Evolutionary conservation across 2,888 invertebrate genomes (phyloP).

Genomic region (Plagodis pulveraria): DNA sequence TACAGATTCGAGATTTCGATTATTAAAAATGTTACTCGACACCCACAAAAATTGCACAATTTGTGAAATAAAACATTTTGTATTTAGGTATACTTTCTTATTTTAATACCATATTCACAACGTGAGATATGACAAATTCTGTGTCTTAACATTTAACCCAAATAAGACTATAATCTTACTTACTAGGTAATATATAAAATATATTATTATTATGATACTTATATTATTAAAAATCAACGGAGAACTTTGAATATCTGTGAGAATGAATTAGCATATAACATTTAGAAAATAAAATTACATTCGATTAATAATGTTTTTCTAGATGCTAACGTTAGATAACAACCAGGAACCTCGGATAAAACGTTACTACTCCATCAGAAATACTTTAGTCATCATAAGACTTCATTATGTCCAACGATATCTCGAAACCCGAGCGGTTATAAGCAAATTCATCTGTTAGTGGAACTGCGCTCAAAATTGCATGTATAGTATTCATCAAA

Average conservation of each 20-base stretch:
- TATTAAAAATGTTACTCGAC: too few relatives aligned
- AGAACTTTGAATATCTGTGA: conserved; percentile 13
- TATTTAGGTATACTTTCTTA: conserved; percentile 35
- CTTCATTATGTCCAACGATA: too few relatives aligned
- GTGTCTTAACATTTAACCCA: conserved; percentile 48
- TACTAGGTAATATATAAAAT: conserved; percentile 19
- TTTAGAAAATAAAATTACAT: background rate
- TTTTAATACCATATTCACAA: conserved; percentile 55
- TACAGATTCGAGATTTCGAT: too few relatives aligned
- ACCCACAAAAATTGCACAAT: background rate
- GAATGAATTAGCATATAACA: conserved; percentile 7
- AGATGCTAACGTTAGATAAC: background rate
- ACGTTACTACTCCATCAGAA: too few relatives aligned
- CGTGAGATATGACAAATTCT: conserved; percentile 53
- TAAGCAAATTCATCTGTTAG: too few relatives aligned
- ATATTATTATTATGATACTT: conserved; percentile 25
- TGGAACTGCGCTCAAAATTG: too few relatives aligned
- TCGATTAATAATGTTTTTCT: too few relatives aligned
- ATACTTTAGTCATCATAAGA: too few relatives aligned
- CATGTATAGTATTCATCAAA: too few relatives aligned
- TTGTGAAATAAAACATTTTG: conserved; percentile 23
- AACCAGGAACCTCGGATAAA: too few relatives aligned
- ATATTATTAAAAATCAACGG: conserved; percentile 11
- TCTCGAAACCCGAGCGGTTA: too few relatives aligned
- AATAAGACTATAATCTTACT: conserved; percentile 37